Evolutionary conservation across 2,113 vertebrate genomes (phyloP), one percentile per base, ranked within the genome.

Genomic region (Apeltes quadracus): DNA sequence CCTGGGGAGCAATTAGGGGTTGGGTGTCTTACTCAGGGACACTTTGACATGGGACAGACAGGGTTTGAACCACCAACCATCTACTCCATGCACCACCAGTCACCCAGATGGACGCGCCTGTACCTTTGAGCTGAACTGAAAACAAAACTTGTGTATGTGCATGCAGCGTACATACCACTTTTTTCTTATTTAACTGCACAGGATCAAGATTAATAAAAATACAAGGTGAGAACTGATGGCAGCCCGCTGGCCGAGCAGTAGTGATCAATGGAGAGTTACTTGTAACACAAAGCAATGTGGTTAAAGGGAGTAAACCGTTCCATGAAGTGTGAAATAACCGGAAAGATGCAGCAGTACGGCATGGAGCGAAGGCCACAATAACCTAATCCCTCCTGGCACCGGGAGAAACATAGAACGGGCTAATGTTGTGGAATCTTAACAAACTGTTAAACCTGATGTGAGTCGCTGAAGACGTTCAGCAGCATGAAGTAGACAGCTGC

Each of bases 401-500:
- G 5, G 25, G 22, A 18, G 41, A 15, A 46, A 46, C 25, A 44
- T 22, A 56, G 2, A 15, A 55, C 0, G 13, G 57, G 25, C 18
- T 41, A 22, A 22, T 39, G 22, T 39, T 62, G 18, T 51, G 43
- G 16, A 56, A n/a, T 8, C 56, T 39, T 43, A 15, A 38, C 22
- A 32, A 5, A 44, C 29, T 4, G 20, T 1, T 32, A 7, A 14
- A 44, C 1, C 10, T 43, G 16, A 54, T 41, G 1, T 15, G 43
- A 46, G 43, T 46, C 1, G 16, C 18, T 46, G 20, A 53, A 59
- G 50, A 57, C n/a, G 4, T 69, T 44, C 34, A 23, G 32, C 46
- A 27, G 48, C 64, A 70, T 80, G 53, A 69, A 69, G 75, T 50
- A n/a, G 1, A 16, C 18, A 12, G 48, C 43, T 46, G 43, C 44